Base-by-base conservation (phyloP, 2,797 vertebrate genomes). In the Bovichtus diacanthus region DNA sequence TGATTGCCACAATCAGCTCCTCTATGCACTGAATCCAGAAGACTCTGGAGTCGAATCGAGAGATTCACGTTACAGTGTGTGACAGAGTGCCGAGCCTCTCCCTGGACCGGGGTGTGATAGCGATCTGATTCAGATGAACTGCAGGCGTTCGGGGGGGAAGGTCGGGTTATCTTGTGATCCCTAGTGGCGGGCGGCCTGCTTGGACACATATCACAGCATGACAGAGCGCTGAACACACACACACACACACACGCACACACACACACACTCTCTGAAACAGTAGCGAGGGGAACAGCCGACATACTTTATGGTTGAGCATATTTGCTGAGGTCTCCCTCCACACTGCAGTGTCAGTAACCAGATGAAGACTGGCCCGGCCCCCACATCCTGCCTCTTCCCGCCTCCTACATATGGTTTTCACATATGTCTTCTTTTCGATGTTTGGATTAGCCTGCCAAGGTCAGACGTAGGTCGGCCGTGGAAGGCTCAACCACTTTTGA, bases 51-150 rank as follows among this genome's bases (percentile, higher is more conserved):
- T n/a, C n/a, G n/a, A n/a, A n/a, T n/a, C n/a, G n/a, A n/a, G n/a
- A n/a, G n/a, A n/a, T n/a, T n/a, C n/a, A n/a, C n/a, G n/a, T n/a
- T n/a, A n/a, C n/a, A n/a, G n/a, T n/a, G n/a, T n/a, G n/a, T n/a
- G n/a, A n/a, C n/a, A n/a, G n/a, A n/a, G n/a, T n/a, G n/a, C n/a
- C n/a, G n/a, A 27, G 27, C 27, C 27, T 27, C 27, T 25, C 1
- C 27, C n/a, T n/a, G n/a, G n/a, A 27, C 27, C 27, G 27, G 27
- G 27, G 27, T 27, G 27, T 61, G 90, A 92, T 93, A 86, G 75
- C 9, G 65, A 93, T 93, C 87, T 89, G 83, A 90, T 88, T 90
- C 87, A 91, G 89, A 92, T 90, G 84, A 92, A 89, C 84, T 90
- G 73, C 74, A 38, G 85, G 73, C 75, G 23, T 70, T 74, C 31